These are phyloP conservation scores for Scophthalmus maximus DNA, from an alignment of 2,113 vertebrate genomes.

Conservation along the genomic window DNA sequence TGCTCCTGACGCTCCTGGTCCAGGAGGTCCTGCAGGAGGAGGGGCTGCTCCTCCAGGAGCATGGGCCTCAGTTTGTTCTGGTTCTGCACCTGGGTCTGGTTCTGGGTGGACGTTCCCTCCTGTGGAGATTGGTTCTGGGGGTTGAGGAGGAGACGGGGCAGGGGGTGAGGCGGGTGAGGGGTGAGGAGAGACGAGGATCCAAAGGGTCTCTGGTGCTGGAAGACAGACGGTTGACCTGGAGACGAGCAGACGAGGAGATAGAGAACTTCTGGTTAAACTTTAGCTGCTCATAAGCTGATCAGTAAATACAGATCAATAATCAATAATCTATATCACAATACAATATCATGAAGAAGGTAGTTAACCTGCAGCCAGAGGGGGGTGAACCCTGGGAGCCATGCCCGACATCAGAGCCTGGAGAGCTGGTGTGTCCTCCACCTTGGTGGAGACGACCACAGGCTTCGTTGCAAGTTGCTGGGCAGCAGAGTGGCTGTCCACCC, in stretches of 20 bases:
- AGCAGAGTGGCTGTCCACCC: neutral
- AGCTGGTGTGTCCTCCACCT: constrained; percentile 26
- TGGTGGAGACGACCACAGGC: neutral
- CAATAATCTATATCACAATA: neutral
- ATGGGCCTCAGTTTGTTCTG: constrained; percentile 81
- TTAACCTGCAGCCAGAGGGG: constrained; percentile 43
- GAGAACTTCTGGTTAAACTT: neutral
- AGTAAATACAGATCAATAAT: neutral
- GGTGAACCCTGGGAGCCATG: constrained; percentile 2
- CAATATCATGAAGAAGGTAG: neutral
- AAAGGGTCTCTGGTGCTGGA: constrained; percentile 57
- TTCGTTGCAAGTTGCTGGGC: neutral
- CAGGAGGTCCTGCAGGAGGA: constrained; percentile 95
- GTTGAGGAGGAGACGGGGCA: constrained; percentile 82
- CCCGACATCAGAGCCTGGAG: neutral
- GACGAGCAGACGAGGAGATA: constrained; percentile 10
- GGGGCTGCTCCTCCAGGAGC: constrained; percentile 94
- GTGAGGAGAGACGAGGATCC: constrained; percentile 73
- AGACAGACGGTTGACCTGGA: constrained; percentile 52
- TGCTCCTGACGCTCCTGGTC: constrained; percentile 98
- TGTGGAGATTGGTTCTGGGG: constrained; percentile 51
- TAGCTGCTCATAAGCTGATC: neutral
- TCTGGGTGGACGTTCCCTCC: constrained; percentile 45
- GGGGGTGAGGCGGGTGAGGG: constrained; percentile 54
- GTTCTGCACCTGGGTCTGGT: constrained; percentile 20